A percentile compares a stretch with the other conserved stretches of the same genome.
Evolutionary conservation across 2,797 vertebrate genomes (phyloP).

Genomic region (Zalophus californianus): DNA sequence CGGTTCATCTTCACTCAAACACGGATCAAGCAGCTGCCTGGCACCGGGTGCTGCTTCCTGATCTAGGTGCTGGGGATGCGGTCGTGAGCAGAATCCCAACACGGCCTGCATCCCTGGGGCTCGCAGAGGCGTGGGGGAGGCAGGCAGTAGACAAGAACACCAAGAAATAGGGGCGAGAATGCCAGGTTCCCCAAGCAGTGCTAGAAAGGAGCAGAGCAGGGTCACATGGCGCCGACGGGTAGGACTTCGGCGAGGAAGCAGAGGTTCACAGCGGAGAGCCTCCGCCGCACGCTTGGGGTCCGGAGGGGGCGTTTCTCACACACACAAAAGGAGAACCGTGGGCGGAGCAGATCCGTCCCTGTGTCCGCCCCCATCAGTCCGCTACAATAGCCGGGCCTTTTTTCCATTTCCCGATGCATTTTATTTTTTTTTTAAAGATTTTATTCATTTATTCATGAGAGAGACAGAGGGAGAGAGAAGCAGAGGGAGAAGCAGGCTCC

Average conservation of each 20-base stretch:
- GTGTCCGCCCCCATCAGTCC: too few relatives aligned
- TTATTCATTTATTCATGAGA: too few relatives aligned
- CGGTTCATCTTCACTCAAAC: accelerated
- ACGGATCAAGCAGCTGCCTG: accelerated
- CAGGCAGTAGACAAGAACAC: background rate
- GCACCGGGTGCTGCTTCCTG: accelerated
- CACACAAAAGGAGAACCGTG: accelerated
- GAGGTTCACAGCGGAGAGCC: accelerated
- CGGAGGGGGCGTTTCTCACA: too few relatives aligned
- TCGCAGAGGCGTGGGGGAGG: background rate
- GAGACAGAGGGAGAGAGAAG: too few relatives aligned
- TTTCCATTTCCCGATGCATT: too few relatives aligned
- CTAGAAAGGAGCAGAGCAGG: accelerated
- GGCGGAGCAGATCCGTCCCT: too few relatives aligned
- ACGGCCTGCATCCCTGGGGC: accelerated
- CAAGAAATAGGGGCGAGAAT: accelerated
- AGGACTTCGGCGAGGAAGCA: accelerated
- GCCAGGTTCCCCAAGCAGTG: accelerated
- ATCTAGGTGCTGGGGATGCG: background rate
- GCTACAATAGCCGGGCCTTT: too few relatives aligned
- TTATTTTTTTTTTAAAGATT: too few relatives aligned
- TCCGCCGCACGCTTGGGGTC: too few relatives aligned
- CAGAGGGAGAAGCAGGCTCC: too few relatives aligned
- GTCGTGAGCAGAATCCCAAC: accelerated
- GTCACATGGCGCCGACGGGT: accelerated